These are phyloP conservation scores for Nomada fabriciana DNA, from an alignment of 2,888 invertebrate species.

Conservation along the genomic window DNA sequence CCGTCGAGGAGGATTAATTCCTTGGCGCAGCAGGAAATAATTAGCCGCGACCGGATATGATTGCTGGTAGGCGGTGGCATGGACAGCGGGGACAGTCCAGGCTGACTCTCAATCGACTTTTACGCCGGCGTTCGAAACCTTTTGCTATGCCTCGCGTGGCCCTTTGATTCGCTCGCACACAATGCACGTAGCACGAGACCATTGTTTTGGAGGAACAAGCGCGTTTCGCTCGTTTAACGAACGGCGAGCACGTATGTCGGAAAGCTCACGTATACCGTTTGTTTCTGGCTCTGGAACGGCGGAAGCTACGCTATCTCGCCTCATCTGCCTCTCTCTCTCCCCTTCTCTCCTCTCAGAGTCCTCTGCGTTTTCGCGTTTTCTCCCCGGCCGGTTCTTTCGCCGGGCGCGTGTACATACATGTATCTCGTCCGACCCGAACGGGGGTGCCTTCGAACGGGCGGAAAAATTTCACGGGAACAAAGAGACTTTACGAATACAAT, in stretches of 20 bases:
- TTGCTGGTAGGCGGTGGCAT: conserved; percentile 60
- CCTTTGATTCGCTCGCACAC: conserved; percentile 70
- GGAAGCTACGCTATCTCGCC: conserved; percentile 68
- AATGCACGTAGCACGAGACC: conserved; percentile 70
- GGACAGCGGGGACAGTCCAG: conserved; percentile 25
- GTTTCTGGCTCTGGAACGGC: conserved; percentile 63
- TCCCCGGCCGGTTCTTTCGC: too few relatives aligned
- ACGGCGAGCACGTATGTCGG: conserved; percentile 67
- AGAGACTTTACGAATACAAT: conserved; percentile 57
- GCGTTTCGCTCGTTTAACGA: conserved; percentile 73
- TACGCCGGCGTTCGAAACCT: conserved; percentile 31
- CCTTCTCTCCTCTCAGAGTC: not conserved
- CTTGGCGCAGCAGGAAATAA: conserved; percentile 76
- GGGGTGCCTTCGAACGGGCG: not conserved
- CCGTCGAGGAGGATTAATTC: conserved; percentile 63
- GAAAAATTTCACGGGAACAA: conserved; percentile 39
- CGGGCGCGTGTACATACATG: too few relatives aligned
- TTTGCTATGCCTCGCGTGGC: conserved; percentile 70
- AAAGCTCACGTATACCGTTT: conserved; percentile 70
- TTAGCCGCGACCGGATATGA: conserved; percentile 75
- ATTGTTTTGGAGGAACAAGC: conserved; percentile 76
- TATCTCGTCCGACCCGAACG: not conserved
- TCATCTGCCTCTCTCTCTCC: conserved; percentile 20
- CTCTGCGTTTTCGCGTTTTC: too few relatives aligned
- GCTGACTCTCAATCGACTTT: conserved; percentile 52